These are phyloP conservation scores for Tipula vernalis DNA, from an alignment of 2,888 invertebrate species.

Conservation along the genomic window DNA sequence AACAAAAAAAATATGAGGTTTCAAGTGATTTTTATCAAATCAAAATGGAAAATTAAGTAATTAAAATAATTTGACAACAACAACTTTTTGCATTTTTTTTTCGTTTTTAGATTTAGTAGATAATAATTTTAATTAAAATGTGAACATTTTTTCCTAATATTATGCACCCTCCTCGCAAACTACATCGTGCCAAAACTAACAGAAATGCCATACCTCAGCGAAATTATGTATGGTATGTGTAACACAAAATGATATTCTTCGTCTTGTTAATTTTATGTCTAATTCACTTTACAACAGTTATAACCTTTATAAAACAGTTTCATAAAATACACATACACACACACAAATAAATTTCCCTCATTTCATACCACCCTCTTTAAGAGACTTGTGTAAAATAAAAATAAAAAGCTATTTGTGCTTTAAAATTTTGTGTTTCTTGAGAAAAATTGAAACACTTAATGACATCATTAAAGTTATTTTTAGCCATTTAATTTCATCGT, in stretches of 20 bases:
- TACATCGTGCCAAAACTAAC: background rate
- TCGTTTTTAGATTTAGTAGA: background rate
- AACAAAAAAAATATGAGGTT: background rate
- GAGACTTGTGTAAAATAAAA: background rate
- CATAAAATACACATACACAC: background rate
- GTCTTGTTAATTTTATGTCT: background rate
- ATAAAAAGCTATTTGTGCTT: background rate
- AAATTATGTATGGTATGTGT: background rate
- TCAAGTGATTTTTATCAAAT: background rate
- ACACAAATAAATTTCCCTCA: background rate
- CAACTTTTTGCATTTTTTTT: no score
- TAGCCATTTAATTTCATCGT: background rate
- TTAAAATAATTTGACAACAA: background rate
- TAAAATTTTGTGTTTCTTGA: background rate
- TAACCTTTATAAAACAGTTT: background rate
- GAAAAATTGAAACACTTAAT: background rate
- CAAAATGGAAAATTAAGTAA: background rate
- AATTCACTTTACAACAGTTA: background rate
- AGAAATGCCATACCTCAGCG: background rate
- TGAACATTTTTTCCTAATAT: background rate
- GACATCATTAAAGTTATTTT: background rate
- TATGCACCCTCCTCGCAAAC: background rate
- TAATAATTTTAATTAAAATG: conserved; percentile 4
- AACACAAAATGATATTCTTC: background rate
- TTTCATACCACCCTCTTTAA: background rate